Base-by-base conservation (phyloP, 64 coral and sea anemone species). In the Catalaphyllia jardinei region DNA sequence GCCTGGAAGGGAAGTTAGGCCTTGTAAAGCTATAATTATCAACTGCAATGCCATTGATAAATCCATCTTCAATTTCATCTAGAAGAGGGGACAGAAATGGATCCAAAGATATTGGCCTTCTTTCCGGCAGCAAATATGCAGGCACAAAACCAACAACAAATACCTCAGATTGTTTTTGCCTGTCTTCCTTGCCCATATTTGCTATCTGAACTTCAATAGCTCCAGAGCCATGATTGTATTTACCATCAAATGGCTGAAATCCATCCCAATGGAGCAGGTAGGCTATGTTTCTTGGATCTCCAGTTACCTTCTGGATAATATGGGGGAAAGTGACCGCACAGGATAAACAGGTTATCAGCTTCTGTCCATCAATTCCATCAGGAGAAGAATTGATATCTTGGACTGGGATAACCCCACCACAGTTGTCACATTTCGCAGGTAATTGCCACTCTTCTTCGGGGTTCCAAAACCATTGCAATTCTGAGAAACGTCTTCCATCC, bases 121-220 rank as follows among this genome's bases (percentile, higher is more conserved):
- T 65, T 28, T 89, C 88, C 30, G 88, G 88, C 31, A 89, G 31
- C 20, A 89, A 54, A 72, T 89, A 89, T 8, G 67, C 60, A 14
- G 88, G 88, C 11, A 80, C 88, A 80, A 89, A 89, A 72, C 88
- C 76, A 72, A 89, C 77, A 51, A 89, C 88, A 89, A 80, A 89
- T 25, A 89, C 57, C 22, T 90, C 77, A 16, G 74, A 78, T 15
- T 79, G 76, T 71, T 89, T 61, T 77, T 89, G 75, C 71, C 87
- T 89, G 65, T 90, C 62, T 18, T 80, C 71, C 62, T 90, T 90
- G 52, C n/a, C 6, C 88, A 81, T 90, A 22, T 90, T 90, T 15
- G 88, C 88, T 71, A 90, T 90, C 63, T 80, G 76, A 9, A 90
- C 88, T 80, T 90, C 88, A 20, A 90, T n/a, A 35, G 77, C 88